phyloP scores from a whole-genome alignment of 1,140 invertebrate genomes.

The Venturia canescens region DNA sequence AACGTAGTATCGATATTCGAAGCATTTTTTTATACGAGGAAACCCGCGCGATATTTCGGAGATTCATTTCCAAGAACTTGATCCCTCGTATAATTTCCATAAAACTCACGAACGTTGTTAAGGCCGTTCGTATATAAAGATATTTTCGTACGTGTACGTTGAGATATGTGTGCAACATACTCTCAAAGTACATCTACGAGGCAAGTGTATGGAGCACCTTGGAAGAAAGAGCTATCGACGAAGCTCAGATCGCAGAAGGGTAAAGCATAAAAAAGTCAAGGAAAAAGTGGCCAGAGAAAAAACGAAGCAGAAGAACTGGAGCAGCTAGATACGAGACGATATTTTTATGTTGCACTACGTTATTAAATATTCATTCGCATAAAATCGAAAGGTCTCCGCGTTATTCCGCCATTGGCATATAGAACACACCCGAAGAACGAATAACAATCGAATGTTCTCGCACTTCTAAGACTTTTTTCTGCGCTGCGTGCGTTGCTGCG shows the following conservation, averaged over 20 bases:
- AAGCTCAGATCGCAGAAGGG: constrained; percentile 3
- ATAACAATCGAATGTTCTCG: neutral
- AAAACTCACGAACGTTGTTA: constrained; percentile 56
- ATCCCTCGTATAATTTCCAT: constrained; percentile 59
- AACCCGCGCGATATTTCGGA: constrained; percentile 1
- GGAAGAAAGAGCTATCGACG: constrained; percentile 21
- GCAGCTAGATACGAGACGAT: neutral
- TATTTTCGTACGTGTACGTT: constrained; percentile 42
- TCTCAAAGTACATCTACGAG: constrained; percentile 13
- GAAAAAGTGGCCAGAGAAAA: constrained; percentile 13
- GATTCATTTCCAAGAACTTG: constrained; percentile 44
- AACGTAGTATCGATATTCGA: too few relatives aligned
- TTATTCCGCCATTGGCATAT: constrained; percentile 31
- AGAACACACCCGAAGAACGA: neutral
- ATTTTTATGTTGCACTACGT: constrained; percentile 51
- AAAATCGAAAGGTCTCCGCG: constrained; percentile 58
- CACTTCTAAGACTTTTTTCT: neutral
- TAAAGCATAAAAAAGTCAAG: constrained; percentile 23
- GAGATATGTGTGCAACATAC: neutral
- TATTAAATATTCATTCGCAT: constrained; percentile 67
- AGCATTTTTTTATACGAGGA: neutral
- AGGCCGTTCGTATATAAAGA: constrained; percentile 43
- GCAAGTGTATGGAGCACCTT: constrained; percentile 12
- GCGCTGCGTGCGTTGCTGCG: too few relatives aligned
- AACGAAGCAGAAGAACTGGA: constrained; percentile 15